Base-by-base conservation (phyloP, 1,140 invertebrate genomes). In the Proales similis region DNA sequence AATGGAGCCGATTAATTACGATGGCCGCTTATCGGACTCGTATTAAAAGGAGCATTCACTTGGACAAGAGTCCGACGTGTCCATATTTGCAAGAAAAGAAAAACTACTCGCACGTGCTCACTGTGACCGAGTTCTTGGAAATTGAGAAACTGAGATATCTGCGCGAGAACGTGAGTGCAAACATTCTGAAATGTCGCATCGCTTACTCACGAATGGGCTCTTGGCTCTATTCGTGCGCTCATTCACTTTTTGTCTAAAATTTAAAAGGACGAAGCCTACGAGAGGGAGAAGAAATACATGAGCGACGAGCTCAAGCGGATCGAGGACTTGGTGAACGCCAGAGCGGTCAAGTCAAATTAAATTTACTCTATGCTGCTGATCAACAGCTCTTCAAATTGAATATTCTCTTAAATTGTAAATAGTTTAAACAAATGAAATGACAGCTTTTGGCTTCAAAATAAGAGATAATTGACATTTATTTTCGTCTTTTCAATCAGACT, bases 101-200 rank as follows among this genome's bases (percentile, higher is more conserved):
- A 26, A 42, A 36, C 7, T 57, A 57, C 14, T 42, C 22, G 19
- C 2, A 43, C 20, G 51, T 42, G 7, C 14, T 57, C 5, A 42
- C 51, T 0, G 51, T 57, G 2, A 57, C 19, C 3, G 33, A 57
- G 30, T 57, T 57, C 45, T 17, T 57, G 3, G 51, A 57, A 12
- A 12, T 57, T 3, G 51, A 57, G 32, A 57, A 57, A 42, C 45
- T 14, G n/a, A 57, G 36, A 57, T 57, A 22, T 57, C 45, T 57
- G 14, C 22, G 9, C 14, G 7, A 27, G 17, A 36, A 53, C 42
- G 3, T n/a, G 14, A 53, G 30, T 33, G 22, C 5, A 7, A 33
- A 27, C 38, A 19, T 33, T 2, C 27, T n/a, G 38, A 49, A 49
- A 49, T 11, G 2, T 33, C 22, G 14, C 9, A 17, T 19, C 30